A percentile compares a stretch with the other conserved stretches of the same genome.
These are phyloP conservation scores for Scyliorhinus canicula DNA, from an alignment of 2,797 vertebrate genomes.

Conservation along the genomic window DNA sequence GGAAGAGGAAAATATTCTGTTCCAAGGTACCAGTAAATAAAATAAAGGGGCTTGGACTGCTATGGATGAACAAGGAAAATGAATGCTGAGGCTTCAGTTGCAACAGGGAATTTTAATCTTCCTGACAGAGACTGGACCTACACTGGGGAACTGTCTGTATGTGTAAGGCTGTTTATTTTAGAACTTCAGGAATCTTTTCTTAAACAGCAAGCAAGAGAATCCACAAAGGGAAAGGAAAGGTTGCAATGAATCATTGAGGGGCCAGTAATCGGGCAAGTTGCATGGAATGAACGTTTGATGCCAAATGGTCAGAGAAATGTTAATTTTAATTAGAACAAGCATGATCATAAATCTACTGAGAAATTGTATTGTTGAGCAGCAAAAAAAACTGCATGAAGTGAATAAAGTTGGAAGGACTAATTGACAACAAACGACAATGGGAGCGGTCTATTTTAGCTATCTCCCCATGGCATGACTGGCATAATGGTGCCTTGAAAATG, in stretches of 20 bases:
- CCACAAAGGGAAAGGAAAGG: neutral
- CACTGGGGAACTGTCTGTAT: neutral
- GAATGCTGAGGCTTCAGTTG: neutral
- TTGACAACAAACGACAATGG: neutral
- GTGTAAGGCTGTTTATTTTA: neutral
- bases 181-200: conserved; percentile 7
- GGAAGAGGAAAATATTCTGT: neutral
- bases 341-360: neutral
- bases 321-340: neutral
- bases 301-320: neutral
- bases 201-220: neutral
- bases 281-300: neutral
- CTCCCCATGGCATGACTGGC: neutral
- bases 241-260: neutral
- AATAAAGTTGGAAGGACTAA: neutral
- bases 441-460: neutral
- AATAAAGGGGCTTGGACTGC: neutral
- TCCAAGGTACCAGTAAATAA: neutral
- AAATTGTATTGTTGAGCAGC: neutral
- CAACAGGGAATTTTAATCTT: conserved; percentile 18
- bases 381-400: neutral
- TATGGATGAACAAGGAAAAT: neutral
- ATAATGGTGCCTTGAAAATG: neutral
- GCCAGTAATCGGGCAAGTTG: neutral
- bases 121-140: neutral